Evolutionary conservation across 2,888 invertebrate genomes (phyloP), one percentile per base, ranked within the genome.

Genomic region (Diaperis boleti): DNA sequence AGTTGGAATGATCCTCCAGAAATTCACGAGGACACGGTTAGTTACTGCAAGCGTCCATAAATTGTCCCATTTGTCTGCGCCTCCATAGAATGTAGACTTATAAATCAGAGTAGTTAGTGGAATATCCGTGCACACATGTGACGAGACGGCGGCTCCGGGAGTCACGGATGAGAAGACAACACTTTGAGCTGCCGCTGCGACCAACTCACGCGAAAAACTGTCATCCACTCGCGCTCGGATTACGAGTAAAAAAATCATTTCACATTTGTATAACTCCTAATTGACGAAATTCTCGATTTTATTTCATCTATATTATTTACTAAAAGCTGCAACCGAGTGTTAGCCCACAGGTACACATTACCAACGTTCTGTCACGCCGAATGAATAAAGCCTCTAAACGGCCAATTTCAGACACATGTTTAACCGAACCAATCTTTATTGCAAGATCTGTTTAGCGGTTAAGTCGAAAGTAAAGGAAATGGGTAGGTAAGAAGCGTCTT

Each of bases 161-260:
- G 71, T 72, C 68, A 71, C 67, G 72, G 72, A 56, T 69, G 69
- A 70, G 63, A 64, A 67, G 65, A 67, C 60, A 62, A 50, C 62
- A 67, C 72, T 71, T 71, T 71, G 71, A 72, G 71, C 62, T 66
- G 69, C 70, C 70, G 72, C 71, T 66, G 59, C 65, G 64, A 62
- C 62, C 59, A 66, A 69, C 67, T 70, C 70, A 71, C 67, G 70
- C 71, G 73, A 72, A 72, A 72, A 73, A 69, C 69, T 71, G 69
- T 71, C 72, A 73, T 67, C n/a, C n/a, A n/a, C n/a, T n/a, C n/a
- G n/a, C n/a, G n/a, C n/a, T n/a, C n/a, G n/a, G n/a, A n/a, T n/a
- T n/a, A n/a, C n/a, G n/a, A n/a, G n/a, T n/a, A n/a, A n/a, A n/a
- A n/a, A n/a, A n/a, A n/a, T n/a, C n/a, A n/a, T n/a, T n/a, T n/a